Conservation (phyloP, 2,113 vertebrate species). For the Oxyura jamaicensis region DNA sequence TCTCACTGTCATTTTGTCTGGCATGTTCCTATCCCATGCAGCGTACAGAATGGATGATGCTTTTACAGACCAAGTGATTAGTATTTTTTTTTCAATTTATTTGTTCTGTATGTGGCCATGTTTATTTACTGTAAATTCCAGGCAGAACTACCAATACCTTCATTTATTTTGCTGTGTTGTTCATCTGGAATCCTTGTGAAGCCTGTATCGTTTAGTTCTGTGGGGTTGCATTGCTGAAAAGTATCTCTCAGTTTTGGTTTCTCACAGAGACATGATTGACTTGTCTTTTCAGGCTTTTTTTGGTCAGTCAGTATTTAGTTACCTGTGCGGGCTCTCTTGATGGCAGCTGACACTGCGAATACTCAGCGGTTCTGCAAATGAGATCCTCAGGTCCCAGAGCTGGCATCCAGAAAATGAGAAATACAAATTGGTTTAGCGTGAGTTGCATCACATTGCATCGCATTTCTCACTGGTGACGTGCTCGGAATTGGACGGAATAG, state of each 20-base stretch:
- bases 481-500: background rate
- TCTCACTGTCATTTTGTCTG: background rate
- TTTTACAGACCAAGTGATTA: background rate
- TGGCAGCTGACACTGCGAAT: background rate
- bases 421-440: background rate
- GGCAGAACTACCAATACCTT: background rate
- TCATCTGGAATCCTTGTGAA: background rate
- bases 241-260: background rate
- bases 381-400: background rate
- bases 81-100: background rate
- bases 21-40: background rate
- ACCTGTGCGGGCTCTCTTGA: background rate
- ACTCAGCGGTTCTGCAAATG: background rate
- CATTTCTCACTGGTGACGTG: background rate
- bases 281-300: background rate
- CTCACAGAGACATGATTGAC: accelerated
- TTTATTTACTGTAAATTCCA: background rate
- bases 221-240: background rate
- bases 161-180: background rate
- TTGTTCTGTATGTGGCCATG: background rate
- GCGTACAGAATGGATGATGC: background rate
- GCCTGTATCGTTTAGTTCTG: background rate
- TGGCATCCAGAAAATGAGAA: background rate
- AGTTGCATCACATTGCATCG: background rate
- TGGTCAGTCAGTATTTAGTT: background rate